Percentiles rank a stretch among this genome's conserved stretches.
Evolutionary conservation across 2,888 invertebrate genomes (phyloP).

Genomic region (Lamellibrachia satsuma): DNA sequence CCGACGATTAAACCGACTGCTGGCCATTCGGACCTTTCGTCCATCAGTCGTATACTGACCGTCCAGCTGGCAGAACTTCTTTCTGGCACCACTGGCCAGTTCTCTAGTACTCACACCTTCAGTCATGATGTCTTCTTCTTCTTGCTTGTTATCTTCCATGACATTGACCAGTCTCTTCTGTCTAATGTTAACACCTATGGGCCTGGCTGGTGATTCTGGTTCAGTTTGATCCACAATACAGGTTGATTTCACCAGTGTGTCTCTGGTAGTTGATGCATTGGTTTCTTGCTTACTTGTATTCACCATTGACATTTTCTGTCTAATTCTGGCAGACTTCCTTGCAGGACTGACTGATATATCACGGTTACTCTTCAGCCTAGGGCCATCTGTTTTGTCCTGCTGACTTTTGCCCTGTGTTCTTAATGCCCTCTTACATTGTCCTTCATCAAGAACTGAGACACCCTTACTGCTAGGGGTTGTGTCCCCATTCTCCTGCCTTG

Average conservation of each 20-base stretch:
- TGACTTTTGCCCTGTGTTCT: not conserved
- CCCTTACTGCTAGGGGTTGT: not conserved
- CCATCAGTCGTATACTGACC: not conserved
- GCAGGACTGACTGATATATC: not conserved
- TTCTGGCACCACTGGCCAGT: not conserved
- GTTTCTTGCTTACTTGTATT: not conserved
- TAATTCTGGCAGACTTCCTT: not conserved
- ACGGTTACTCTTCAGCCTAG: not conserved
- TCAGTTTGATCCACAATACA: no score
- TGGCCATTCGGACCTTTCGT: not conserved
- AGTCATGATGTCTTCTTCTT: not conserved
- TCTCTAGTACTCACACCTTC: conserved; percentile 6
- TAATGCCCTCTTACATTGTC: not conserved
- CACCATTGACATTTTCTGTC: not conserved
- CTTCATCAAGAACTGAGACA: not conserved
- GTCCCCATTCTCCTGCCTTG: not conserved
- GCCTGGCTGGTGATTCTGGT: not conserved
- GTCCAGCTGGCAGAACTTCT: not conserved
- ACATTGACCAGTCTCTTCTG: not conserved
- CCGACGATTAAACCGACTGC: conserved; percentile 11
- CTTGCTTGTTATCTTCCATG: not conserved
- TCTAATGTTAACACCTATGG: not conserved
- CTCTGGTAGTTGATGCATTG: not conserved
- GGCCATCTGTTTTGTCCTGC: not conserved
- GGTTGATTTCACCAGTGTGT: not conserved